A percentile compares a stretch with the other conserved stretches of the same genome.
These are phyloP conservation scores for Hirtodrosophila cameraria DNA, from an alignment of 2,888 invertebrate species.

Conservation along the genomic window DNA sequence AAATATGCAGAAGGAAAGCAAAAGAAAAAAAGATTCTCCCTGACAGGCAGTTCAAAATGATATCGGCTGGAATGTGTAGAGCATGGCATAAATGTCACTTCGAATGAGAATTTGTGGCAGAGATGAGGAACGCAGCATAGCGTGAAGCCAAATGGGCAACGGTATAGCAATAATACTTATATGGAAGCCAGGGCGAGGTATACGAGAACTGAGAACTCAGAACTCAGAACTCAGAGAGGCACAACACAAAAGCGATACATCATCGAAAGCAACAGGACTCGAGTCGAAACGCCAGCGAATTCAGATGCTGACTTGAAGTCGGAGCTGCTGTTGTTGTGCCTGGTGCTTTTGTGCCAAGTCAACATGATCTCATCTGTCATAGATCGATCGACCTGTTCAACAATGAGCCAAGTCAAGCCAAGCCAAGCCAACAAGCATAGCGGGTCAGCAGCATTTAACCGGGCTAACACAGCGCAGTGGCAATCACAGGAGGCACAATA, in stretches of 20 bases:
- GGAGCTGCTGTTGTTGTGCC: slow-evolving; percentile 36
- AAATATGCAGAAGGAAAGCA: slow-evolving; percentile 1
- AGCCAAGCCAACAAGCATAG: slow-evolving; percentile 32
- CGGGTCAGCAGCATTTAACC: slow-evolving; percentile 57
- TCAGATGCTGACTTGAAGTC: slow-evolving; percentile 4
- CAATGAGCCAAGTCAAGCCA: slow-evolving; percentile 53
- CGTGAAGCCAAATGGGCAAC: slow-evolving; percentile 68
- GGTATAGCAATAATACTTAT: slow-evolving; percentile 15
- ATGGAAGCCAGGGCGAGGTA: slow-evolving; percentile 2
- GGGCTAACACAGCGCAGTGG: slow-evolving; percentile 44
- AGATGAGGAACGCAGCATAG: slow-evolving; percentile 76
- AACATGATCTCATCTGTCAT: slow-evolving; percentile 83
- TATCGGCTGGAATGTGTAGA: slow-evolving; percentile 77
- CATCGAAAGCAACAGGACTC: slow-evolving; percentile 80
- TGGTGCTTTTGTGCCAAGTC: slow-evolving; percentile 72
- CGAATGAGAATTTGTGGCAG: slow-evolving; percentile 76
- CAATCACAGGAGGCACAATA: slow-evolving; percentile 46
- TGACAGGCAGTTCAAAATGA: slow-evolving; percentile 63
- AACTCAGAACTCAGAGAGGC: slow-evolving; percentile 7
- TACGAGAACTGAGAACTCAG: too few relatives aligned
- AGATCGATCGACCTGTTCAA: slow-evolving; percentile 83
- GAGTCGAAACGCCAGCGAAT: slow-evolving; percentile 45
- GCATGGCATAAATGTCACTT: slow-evolving; percentile 83
- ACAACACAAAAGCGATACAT: slow-evolving; percentile 72
- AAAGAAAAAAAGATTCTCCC: slow-evolving; percentile 36